A percentile compares a stretch with the other conserved stretches of the same genome.
Conservation (phyloP, 2,888 invertebrate species). For the Eristalinus aeneus region DNA sequence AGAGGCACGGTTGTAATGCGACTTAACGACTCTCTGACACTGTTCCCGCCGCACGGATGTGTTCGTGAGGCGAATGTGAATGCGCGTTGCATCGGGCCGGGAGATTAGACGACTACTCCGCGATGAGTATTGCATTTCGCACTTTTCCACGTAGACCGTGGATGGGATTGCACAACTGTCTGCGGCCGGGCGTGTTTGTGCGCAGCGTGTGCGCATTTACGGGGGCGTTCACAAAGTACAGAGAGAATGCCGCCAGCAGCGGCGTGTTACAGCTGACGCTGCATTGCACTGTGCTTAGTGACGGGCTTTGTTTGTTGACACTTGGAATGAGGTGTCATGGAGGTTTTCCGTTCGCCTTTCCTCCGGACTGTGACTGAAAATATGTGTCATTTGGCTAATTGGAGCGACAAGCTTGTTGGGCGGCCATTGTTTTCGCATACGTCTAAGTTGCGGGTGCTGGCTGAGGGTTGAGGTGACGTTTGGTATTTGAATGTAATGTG, state of each 20-base stretch:
- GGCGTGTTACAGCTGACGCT: slow-evolving; percentile 21
- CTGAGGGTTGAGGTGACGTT: neutral
- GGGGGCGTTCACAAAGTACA: slow-evolving; percentile 24
- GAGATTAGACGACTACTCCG: slow-evolving; percentile 34
- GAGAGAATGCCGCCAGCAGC: slow-evolving; percentile 39
- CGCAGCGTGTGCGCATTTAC: neutral
- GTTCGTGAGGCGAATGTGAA: slow-evolving; percentile 51
- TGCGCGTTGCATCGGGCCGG: slow-evolving; percentile 18
- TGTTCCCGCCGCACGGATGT: slow-evolving; percentile 5
- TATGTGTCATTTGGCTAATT: slow-evolving; percentile 65
- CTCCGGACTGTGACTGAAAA: slow-evolving; percentile 24
- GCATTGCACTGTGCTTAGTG: slow-evolving; percentile 42
- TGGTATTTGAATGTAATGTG: neutral
- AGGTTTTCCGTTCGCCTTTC: slow-evolving; percentile 37
- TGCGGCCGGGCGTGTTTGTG: neutral
- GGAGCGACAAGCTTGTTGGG: slow-evolving; percentile 63
- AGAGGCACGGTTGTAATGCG: slow-evolving; percentile 47
- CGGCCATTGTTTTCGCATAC: slow-evolving; percentile 19
- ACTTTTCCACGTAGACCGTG: slow-evolving; percentile 47
- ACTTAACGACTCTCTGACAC: slow-evolving; percentile 28
- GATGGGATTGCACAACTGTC: slow-evolving; percentile 51
- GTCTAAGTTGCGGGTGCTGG: slow-evolving; percentile 40
- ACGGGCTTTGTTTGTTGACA: slow-evolving; percentile 54
- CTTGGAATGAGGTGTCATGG: slow-evolving; percentile 65
- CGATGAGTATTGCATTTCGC: slow-evolving; percentile 53